Conservation (phyloP, 1,140 invertebrate genomes). For the Tenebrio molitor region DNA sequence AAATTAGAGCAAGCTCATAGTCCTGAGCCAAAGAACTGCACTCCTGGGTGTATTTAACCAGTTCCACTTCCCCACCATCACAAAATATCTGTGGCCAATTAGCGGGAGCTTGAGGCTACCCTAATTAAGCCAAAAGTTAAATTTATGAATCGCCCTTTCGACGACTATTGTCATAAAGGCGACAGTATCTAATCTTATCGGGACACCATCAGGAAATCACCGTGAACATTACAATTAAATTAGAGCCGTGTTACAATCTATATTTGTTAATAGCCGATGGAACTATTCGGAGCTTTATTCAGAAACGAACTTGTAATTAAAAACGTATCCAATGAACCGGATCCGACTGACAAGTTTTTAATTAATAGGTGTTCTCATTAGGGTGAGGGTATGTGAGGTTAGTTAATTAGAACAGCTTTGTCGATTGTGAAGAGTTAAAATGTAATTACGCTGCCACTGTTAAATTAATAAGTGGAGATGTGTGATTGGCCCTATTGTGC, state of each 20-base stretch:
- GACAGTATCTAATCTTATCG: slow-evolving; percentile 25
- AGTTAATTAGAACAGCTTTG: slow-evolving; percentile 49
- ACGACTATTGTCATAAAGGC: slow-evolving; percentile 9
- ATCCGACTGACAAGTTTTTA: slow-evolving; percentile 56
- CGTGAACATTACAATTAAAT: slow-evolving; percentile 29
- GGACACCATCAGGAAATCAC: slow-evolving; percentile 38
- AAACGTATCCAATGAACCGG: slow-evolving; percentile 49
- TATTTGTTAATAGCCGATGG: slow-evolving; percentile 39
- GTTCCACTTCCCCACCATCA: neutral
- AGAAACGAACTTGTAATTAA: slow-evolving; percentile 43
- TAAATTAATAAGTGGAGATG: slow-evolving; percentile 41
- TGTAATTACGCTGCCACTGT: slow-evolving; percentile 43
- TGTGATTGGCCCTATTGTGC: slow-evolving; percentile 42
- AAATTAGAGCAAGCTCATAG: slow-evolving; percentile 1
- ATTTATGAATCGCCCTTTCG: slow-evolving; percentile 17
- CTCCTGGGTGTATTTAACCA: slow-evolving; percentile 10
- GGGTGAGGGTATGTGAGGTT: slow-evolving; percentile 44
- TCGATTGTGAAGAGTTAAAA: slow-evolving; percentile 34
- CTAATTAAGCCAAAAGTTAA: slow-evolving; percentile 38
- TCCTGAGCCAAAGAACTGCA: neutral
- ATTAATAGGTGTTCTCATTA: slow-evolving; percentile 54
- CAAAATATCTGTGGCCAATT: slow-evolving; percentile 29
- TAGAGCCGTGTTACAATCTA: slow-evolving; percentile 35
- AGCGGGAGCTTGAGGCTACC: slow-evolving; percentile 19
- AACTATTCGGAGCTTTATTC: slow-evolving; percentile 8